These are phyloP conservation scores for Helostoma temminkii DNA, from an alignment of 2,797 vertebrate species.

Conservation along the genomic window DNA sequence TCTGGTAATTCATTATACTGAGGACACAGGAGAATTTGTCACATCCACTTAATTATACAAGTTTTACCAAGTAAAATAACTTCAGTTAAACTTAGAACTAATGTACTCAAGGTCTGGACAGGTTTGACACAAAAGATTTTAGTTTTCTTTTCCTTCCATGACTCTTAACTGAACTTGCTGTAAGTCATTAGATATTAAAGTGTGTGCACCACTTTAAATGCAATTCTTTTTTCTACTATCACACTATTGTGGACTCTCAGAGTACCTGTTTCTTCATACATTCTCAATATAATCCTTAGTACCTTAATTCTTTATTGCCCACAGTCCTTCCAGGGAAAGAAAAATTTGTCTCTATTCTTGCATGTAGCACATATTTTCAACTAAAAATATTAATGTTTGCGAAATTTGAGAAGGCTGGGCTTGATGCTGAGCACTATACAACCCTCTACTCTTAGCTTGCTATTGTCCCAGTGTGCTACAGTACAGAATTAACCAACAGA, in stretches of 20 bases:
- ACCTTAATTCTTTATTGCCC: slow-evolving; percentile 52
- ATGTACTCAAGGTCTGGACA: too few species aligned
- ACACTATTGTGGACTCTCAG: slow-evolving; percentile 14
- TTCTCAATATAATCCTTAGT: slow-evolving; percentile 30
- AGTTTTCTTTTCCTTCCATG: neutral
- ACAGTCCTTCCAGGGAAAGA: slow-evolving; percentile 41
- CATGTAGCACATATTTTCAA: slow-evolving; percentile 4
- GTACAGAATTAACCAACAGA: slow-evolving; percentile 35
- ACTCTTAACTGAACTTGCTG: slow-evolving; percentile 13
- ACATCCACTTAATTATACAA: slow-evolving; percentile 9
- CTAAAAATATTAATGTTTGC: slow-evolving; percentile 18
- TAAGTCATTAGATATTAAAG: slow-evolving; percentile 5
- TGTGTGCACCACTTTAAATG: neutral
- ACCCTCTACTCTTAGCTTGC: slow-evolving; percentile 13
- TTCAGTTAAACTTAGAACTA: neutral
- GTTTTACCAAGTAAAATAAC: neutral
- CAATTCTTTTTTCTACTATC: neutral
- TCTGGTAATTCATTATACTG: neutral
- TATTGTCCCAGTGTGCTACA: slow-evolving; percentile 26
- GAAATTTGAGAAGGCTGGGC: slow-evolving; percentile 8
- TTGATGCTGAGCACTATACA: slow-evolving; percentile 18
- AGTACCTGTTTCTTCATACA: slow-evolving; percentile 44
- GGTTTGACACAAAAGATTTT: too few species aligned
- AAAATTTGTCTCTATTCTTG: slow-evolving; percentile 17
- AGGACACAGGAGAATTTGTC: neutral